Percentiles rank a stretch among this genome's conserved stretches.
These are phyloP conservation scores for Plecotus auritus DNA, from an alignment of 2,113 vertebrate species.

Conservation along the genomic window DNA sequence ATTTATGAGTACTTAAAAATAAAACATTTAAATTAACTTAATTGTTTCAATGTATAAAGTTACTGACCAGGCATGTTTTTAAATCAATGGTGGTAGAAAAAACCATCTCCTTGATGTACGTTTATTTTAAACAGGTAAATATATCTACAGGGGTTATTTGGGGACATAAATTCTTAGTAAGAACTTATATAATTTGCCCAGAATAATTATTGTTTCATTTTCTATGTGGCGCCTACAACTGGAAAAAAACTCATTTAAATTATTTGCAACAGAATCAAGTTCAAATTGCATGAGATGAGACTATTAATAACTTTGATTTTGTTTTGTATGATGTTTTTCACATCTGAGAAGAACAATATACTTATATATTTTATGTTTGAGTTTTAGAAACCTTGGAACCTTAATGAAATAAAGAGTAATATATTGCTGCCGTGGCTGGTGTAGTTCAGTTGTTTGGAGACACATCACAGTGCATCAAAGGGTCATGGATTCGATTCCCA, in stretches of 20 bases:
- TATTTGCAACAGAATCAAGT: neutral
- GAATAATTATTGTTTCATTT: neutral
- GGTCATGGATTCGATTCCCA: neutral
- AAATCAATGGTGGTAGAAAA: neutral
- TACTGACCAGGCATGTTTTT: neutral
- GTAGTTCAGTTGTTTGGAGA: neutral
- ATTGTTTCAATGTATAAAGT: neutral
- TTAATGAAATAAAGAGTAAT: neutral
- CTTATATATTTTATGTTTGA: neutral
- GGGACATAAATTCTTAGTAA: neutral
- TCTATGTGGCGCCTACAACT: neutral
- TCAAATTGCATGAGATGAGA: neutral
- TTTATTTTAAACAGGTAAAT: neutral
- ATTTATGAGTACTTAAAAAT: slow-evolving; percentile 32
- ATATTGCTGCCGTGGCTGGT: neutral
- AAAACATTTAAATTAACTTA: neutral
- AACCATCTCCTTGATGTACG: neutral
- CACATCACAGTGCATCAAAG: neutral
- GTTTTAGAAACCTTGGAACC: neutral
- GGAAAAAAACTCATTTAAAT: neutral
- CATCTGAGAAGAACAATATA: neutral
- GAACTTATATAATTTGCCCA: neutral
- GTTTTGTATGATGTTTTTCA: neutral
- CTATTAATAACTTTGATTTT: neutral
- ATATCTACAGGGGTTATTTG: neutral